phyloP scores from a whole-genome alignment of 2,888 invertebrate species.

The Kuschelorhynchus macadamiae region DNA sequence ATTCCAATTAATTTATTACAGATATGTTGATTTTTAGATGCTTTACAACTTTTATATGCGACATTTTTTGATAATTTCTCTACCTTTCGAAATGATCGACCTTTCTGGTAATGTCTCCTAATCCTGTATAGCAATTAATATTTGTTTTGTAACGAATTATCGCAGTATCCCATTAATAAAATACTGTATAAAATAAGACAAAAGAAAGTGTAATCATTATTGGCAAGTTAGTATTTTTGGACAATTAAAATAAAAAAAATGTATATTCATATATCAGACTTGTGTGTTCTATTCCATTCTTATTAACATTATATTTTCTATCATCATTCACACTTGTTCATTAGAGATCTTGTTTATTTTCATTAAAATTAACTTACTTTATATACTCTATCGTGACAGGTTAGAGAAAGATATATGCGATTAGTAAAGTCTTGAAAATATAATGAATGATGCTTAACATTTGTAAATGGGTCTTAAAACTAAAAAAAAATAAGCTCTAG shows the following conservation, averaged over 20 bases:
- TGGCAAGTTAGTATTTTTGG: constrained; percentile 28
- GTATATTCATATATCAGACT: not conserved
- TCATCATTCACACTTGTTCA: constrained; percentile 41
- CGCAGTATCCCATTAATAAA: too few species aligned
- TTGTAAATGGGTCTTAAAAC: constrained; percentile 23
- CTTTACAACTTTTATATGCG: too few species aligned
- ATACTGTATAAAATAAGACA: too few species aligned
- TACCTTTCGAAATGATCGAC: too few species aligned
- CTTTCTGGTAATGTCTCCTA: too few species aligned
- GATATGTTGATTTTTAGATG: too few species aligned
- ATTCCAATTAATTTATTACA: too few species aligned
- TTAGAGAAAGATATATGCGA: constrained; percentile 31
- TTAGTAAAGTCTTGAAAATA: constrained; percentile 28
- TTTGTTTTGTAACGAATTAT: too few species aligned
- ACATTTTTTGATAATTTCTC: too few species aligned
- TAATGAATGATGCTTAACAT: constrained; percentile 14
- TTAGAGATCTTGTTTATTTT: constrained; percentile 36
- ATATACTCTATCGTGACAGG: constrained; percentile 25
- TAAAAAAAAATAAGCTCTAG: constrained; percentile 19
- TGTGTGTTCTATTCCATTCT: constrained; percentile 28
- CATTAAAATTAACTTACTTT: constrained; percentile 31
- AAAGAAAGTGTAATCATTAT: too few species aligned
- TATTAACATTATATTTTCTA: constrained; percentile 29
- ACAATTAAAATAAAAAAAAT: constrained; percentile 32
- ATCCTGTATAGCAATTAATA: too few species aligned